These are phyloP conservation scores for Himantopus leucocephalus DNA, from an alignment of 2,113 vertebrate species.

Conservation along the genomic window DNA sequence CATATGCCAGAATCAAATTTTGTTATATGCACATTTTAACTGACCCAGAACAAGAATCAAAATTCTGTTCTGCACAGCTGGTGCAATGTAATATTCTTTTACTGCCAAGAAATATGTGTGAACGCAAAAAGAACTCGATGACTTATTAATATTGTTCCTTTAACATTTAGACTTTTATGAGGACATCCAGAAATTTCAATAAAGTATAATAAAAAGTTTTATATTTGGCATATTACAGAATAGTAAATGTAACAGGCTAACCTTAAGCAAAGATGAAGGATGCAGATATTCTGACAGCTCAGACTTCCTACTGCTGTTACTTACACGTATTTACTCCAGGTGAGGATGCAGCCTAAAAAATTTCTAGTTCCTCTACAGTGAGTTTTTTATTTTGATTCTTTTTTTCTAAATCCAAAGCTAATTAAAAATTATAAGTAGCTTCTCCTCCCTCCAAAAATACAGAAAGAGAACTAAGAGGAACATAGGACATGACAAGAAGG, in stretches of 20 bases:
- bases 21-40: slow-evolving; percentile 41
- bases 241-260: background rate
- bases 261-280: slow-evolving; percentile 8
- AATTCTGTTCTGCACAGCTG: slow-evolving; percentile 64
- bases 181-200: slow-evolving; percentile 61
- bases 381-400: background rate
- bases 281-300: background rate
- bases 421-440: background rate
- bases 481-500: background rate
- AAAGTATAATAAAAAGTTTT: slow-evolving; percentile 53
- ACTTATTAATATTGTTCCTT: slow-evolving; percentile 74
- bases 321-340: background rate
- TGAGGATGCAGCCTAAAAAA: background rate
- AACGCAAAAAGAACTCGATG: slow-evolving; percentile 32
- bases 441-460: background rate
- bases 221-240: slow-evolving; percentile 37
- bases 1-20: background rate
- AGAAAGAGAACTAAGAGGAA: background rate
- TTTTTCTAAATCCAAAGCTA: background rate
- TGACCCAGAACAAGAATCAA: slow-evolving; percentile 63
- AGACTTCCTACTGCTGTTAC: background rate
- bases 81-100: slow-evolving; percentile 54
- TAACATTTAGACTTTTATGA: slow-evolving; percentile 68
- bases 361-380: background rate
- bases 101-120: slow-evolving; percentile 62